Percentiles rank a stretch among this genome's conserved stretches.
These are phyloP conservation scores for Villa cingulata DNA, from an alignment of 2,888 invertebrate genomes.

Conservation along the genomic window DNA sequence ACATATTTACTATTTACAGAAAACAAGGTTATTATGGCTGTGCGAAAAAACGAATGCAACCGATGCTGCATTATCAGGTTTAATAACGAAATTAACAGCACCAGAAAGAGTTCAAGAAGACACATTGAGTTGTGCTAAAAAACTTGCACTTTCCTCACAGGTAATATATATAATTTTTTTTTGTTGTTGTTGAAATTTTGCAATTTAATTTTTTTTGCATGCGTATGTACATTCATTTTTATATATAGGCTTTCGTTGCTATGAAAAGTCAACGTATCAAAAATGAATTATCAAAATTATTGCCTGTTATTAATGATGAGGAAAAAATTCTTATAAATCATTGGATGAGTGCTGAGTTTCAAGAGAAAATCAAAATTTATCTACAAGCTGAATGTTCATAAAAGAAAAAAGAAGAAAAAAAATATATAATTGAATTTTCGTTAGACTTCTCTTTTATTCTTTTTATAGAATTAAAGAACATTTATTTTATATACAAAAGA, in stretches of 20 bases:
- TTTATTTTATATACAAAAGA: no score
- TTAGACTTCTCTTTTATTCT: no score
- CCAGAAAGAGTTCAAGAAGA: slow-evolving; percentile 64
- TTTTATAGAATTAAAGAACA: no score
- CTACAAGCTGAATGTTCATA: slow-evolving; percentile 21
- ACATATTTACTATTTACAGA: slow-evolving; percentile 18
- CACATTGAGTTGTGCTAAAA: slow-evolving; percentile 50
- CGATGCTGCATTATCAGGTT: slow-evolving; percentile 62
- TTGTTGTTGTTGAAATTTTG: not conserved
- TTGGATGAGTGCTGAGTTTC: slow-evolving; percentile 29
- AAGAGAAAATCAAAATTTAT: slow-evolving; percentile 29
- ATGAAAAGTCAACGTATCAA: slow-evolving; percentile 21
- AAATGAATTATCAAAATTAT: slow-evolving; percentile 18
- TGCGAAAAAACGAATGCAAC: slow-evolving; percentile 64
- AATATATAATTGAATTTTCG: no score
- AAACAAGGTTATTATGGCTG: slow-evolving; percentile 49
- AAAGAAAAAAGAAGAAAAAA: slow-evolving; percentile 2
- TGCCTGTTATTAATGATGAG: slow-evolving; percentile 26
- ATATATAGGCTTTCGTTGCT: slow-evolving; percentile 24
- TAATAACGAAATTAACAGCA: slow-evolving; percentile 69
- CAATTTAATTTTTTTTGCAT: not conserved
- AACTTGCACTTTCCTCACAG: slow-evolving; percentile 59
- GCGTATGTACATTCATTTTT: not conserved
- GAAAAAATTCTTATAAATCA: slow-evolving; percentile 28
- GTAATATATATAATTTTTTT: slow-evolving; percentile 36